Evolutionary conservation across 2,888 invertebrate genomes (phyloP).

Genomic region (Leptopilina drosophilae): DNA sequence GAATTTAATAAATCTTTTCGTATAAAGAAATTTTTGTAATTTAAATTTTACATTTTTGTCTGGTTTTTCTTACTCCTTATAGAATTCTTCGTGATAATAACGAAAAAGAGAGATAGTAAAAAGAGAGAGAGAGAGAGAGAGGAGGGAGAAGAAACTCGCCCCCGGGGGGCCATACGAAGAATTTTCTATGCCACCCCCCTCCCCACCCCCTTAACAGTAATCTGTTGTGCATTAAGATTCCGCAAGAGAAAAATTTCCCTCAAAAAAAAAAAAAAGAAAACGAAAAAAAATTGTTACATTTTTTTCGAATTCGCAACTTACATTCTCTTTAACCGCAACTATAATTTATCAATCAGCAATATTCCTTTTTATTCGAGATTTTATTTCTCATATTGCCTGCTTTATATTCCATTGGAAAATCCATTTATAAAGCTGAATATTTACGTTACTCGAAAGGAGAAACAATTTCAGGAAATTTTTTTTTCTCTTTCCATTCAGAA

Average conservation of each 20-base stretch:
- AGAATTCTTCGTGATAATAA: slow-evolving; percentile 10
- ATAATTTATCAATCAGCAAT: no score
- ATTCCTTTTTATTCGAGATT: no score
- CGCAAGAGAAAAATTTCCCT: neutral
- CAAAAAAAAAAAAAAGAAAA: neutral
- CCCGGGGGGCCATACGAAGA: neutral
- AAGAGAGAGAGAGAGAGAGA: no score
- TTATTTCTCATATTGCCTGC: neutral
- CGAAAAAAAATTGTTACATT: neutral
- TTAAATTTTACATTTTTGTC: neutral
- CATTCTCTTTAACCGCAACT: no score
- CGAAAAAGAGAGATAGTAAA: neutral
- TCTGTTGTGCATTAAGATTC: slow-evolving; percentile 17
- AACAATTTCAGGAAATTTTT: no score
- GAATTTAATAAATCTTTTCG: neutral
- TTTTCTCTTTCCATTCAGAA: no score
- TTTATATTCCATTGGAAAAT: neutral
- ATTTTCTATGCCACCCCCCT: slow-evolving; percentile 11
- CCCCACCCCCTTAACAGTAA: neutral
- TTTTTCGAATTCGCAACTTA: no score
- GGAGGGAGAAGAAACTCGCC: neutral
- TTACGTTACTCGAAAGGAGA: no score
- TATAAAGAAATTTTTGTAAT: neutral
- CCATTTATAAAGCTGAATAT: neutral
- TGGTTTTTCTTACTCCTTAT: neutral